Evolutionary conservation across 2,888 invertebrate genomes (phyloP).

Genomic region (Nymphalis c-album): DNA sequence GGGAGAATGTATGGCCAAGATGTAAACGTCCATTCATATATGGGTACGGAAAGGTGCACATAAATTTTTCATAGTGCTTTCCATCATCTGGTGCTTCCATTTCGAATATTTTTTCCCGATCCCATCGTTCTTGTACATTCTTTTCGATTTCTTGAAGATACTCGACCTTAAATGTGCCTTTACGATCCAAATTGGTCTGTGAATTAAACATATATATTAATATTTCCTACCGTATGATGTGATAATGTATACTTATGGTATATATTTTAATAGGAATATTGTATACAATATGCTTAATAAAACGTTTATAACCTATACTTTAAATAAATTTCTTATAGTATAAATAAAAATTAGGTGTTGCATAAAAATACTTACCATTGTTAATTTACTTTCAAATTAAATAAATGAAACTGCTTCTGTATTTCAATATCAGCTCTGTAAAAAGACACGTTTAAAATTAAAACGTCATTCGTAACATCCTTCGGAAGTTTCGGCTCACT

Average conservation of each 20-base stretch:
- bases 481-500: neutral
- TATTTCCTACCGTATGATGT: neutral
- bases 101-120: slow-evolving; percentile 89
- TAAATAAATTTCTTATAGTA: neutral
- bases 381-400: neutral
- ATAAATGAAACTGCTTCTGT: neutral
- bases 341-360: neutral
- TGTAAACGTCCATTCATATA: slow-evolving; percentile 99
- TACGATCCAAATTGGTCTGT: slow-evolving; percentile 81
- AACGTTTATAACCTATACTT: neutral
- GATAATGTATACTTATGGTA: neutral
- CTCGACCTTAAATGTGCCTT: slow-evolving; percentile 98
- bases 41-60: slow-evolving; percentile 98
- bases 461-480: neutral
- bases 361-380: neutral
- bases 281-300: neutral
- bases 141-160: slow-evolving; percentile 94
- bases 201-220: slow-evolving; percentile 33
- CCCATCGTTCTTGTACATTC: slow-evolving; percentile 93
- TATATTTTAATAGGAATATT: neutral
- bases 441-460: slow-evolving; percentile 4
- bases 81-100: slow-evolving; percentile 87
- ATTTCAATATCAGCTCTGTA: neutral
- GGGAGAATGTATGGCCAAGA: slow-evolving; percentile 97
- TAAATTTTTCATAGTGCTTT: slow-evolving; percentile 88